Conservation (phyloP, 1,140 invertebrate species). For the Drosophila hydei region DNA sequence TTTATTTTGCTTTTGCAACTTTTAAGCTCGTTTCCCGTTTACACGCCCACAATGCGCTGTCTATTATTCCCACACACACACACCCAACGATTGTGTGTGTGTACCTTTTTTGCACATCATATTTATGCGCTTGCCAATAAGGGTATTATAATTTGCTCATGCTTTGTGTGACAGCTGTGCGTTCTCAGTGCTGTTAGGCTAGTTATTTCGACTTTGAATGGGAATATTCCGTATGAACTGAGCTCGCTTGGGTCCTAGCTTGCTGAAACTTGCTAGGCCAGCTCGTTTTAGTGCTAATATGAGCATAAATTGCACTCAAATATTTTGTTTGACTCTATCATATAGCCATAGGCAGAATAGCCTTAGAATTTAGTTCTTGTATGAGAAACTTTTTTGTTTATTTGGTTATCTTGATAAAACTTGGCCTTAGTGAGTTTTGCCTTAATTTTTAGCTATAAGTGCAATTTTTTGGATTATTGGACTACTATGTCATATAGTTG, state of each 20-base stretch:
- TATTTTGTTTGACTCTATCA: no score
- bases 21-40: slow-evolving; percentile 54
- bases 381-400: background rate
- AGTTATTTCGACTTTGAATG: background rate
- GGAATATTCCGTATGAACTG: background rate
- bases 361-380: background rate
- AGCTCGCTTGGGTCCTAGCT: background rate
- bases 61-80: slow-evolving; percentile 13
- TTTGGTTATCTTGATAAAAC: background rate
- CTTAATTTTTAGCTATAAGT: background rate
- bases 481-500: background rate
- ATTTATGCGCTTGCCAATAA: slow-evolving; percentile 5
- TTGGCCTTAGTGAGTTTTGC: background rate
- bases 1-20: slow-evolving; percentile 70
- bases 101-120: slow-evolving; percentile 20
- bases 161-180: background rate
- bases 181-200: background rate
- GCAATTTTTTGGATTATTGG: background rate
- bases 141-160: slow-evolving; percentile 4
- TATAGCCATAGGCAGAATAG: no score
- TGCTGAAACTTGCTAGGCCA: background rate
- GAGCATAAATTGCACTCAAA: no score
- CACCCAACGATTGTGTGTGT: background rate
- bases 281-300: background rate
- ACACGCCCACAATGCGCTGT: slow-evolving; percentile 15